Evolutionary conservation across 2,797 vertebrate species (phyloP).

Genomic region (Myripristis jacobus): DNA sequence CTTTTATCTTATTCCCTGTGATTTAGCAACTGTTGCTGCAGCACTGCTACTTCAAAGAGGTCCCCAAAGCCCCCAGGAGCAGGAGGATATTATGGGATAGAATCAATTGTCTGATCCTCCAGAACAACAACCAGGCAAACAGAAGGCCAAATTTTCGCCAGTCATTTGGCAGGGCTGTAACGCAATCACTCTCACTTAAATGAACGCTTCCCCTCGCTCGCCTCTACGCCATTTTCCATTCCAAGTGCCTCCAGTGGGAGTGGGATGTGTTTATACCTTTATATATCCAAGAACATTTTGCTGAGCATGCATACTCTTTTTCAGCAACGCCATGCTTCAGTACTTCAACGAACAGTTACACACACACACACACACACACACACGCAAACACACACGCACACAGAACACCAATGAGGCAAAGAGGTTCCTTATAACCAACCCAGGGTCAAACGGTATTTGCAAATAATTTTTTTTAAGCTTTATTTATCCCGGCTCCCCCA

Average conservation of each 20-base stretch:
- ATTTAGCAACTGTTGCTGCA: slow-evolving; percentile 48
- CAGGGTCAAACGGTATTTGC: not conserved
- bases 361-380: not conserved
- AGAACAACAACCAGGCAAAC: slow-evolving; percentile 49
- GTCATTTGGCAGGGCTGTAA: slow-evolving; percentile 33
- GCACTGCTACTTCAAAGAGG: slow-evolving; percentile 59
- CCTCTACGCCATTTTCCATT: slow-evolving; percentile 29
- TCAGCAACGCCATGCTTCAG: not conserved
- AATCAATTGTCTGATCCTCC: slow-evolving; percentile 56
- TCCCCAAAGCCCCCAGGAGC: slow-evolving; percentile 42
- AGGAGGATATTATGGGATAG: slow-evolving; percentile 49
- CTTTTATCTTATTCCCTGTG: slow-evolving; percentile 56
- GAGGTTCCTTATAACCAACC: not conserved
- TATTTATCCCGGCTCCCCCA: not conserved
- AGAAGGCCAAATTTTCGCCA: slow-evolving; percentile 13
- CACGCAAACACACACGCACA: not conserved
- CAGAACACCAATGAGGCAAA: not conserved
- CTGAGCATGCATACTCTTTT: slow-evolving; percentile 31
- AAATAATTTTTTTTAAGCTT: not conserved
- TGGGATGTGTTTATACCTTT: slow-evolving; percentile 1
- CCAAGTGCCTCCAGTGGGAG: slow-evolving; percentile 27
- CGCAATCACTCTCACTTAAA: slow-evolving; percentile 35
- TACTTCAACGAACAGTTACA: not conserved
- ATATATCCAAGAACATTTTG: slow-evolving; percentile 10
- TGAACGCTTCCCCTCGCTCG: slow-evolving; percentile 48